A percentile compares a stretch with the other conserved stretches of the same genome.
Conservation (phyloP, 2,888 invertebrate species). For the Cistogaster globosa region DNA sequence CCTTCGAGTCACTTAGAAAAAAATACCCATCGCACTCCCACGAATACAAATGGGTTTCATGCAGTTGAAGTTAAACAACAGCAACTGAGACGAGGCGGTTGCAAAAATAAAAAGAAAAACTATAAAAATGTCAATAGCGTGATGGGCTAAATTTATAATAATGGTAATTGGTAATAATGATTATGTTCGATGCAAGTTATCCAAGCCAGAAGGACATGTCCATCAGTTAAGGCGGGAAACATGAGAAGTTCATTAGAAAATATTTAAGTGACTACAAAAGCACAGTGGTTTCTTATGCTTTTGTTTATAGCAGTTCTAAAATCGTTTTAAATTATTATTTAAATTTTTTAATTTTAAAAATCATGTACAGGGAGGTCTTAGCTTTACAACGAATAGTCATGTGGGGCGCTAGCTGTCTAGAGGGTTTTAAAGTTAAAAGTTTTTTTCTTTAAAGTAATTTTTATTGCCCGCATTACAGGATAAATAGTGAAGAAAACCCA, state of each 20-base stretch:
- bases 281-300: no score
- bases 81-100: not conserved
- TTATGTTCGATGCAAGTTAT: not conserved
- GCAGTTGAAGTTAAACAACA: not conserved
- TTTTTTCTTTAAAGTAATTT: no score
- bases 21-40: not conserved
- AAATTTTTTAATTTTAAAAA: no score
- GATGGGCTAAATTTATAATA: constrained; percentile 36
- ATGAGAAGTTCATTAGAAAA: constrained; percentile 20
- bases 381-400: no score
- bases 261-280: not conserved
- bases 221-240: not conserved
- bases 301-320: no score
- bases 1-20: no score
- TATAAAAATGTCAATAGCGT: constrained; percentile 62
- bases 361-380: no score
- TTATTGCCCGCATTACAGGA: no score
- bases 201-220: not conserved
- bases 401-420: no score
- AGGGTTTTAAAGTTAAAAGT: no score
- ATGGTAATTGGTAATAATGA: constrained; percentile 59
- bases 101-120: constrained; percentile 36
- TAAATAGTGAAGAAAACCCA: no score
- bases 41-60: not conserved
- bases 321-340: no score